Base-by-base conservation (phyloP, 2,113 vertebrate genomes). In the Hepsetus odoe region DNA sequence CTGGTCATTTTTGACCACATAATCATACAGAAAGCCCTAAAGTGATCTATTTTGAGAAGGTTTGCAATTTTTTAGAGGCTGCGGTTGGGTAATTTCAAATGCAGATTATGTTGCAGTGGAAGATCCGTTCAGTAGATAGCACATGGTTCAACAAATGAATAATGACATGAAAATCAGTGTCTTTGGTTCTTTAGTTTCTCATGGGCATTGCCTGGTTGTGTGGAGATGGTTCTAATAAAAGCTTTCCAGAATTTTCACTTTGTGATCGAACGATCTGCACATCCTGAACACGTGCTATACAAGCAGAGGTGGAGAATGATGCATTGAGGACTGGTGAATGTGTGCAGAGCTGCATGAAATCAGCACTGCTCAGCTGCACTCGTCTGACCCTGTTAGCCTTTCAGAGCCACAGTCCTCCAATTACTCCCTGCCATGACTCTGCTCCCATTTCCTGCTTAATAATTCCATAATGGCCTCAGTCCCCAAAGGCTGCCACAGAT, bases 381-480 rank as follows among this genome's bases (percentile, higher is more conserved):
- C n/a, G 32, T 70, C 3, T 28, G 67, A 78, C 69, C 76, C 76
- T 42, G 70, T 78, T 71, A 72, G 46, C 76, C 76, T 78, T 35
- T 64, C 1, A n/a, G 32, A 49, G 20, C 38, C 42, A 24, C 13
- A 12, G 32, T 64, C 30, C 86, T 87, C 80, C 87, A 88, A 91
- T 89, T 90, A 86, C 83, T 87, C 85, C 79, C 28, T 83, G 85
- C 83, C 24, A 26, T 83, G 78, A 86, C 85, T 88, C 87, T 56
- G 83, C 84, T 87, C 83, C 83, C 82, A 86, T 82, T 82, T 87
- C 89, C 87, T 88, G 85, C 84, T 88, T 89, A 90, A 88, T 91
- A 90, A 88, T 86, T 85, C 83, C 76, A 74, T 59, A 86, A 79
- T 82, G 22, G 74, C 88, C 90, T 83, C 79, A 33, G 62, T 77